phyloP scores from a whole-genome alignment of 2,797 vertebrate species.

The Malacoraja senta region DNA sequence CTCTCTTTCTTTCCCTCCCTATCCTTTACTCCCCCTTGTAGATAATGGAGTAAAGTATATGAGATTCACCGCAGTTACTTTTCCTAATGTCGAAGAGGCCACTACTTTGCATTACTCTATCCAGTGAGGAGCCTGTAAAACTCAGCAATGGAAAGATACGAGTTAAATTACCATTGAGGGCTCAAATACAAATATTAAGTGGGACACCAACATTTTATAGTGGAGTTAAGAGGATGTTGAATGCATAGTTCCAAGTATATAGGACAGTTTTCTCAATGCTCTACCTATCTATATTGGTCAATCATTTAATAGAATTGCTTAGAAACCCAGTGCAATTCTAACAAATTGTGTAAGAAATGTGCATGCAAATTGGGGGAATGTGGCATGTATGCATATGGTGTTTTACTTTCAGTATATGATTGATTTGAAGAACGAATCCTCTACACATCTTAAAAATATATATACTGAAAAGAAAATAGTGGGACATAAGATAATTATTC shows the following conservation, averaged over 20 bases:
- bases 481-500: no score
- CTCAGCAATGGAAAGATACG: neutral
- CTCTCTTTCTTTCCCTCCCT: constrained; percentile 38
- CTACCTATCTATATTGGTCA: neutral
- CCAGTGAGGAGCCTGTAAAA: neutral
- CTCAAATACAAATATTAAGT: neutral
- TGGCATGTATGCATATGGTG: neutral
- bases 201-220: neutral
- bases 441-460: neutral
- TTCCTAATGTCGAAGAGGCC: neutral
- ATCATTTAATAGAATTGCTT: neutral
- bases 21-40: neutral
- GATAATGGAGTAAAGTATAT: neutral
- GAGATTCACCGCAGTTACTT: neutral
- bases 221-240: neutral
- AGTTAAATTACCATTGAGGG: neutral
- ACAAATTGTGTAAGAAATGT: neutral
- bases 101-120: neutral
- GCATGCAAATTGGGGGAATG: neutral
- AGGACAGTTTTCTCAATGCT: neutral
- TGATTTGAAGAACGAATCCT: neutral
- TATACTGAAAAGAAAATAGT: neutral
- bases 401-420: neutral
- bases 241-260: neutral
- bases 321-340: no score